Conservation (phyloP, 1,140 invertebrate species). For the Centruroides vittatus region DNA sequence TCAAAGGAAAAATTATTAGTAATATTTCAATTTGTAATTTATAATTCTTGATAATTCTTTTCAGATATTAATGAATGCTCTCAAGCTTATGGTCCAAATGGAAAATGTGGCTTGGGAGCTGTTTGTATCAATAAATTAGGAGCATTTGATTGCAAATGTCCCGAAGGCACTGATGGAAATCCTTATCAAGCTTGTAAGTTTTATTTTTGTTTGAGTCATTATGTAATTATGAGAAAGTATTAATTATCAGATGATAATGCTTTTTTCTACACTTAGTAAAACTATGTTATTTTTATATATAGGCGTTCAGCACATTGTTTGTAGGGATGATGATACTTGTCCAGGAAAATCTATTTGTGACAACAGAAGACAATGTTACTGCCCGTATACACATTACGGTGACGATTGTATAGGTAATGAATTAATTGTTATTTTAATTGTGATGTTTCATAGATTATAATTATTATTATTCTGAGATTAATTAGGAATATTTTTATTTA, state of each 20-base stretch:
- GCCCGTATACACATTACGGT: constrained; percentile 14
- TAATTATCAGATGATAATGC: too few species aligned
- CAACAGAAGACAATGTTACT: constrained; percentile 9
- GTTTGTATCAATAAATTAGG: constrained; percentile 62
- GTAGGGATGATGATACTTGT: constrained; percentile 11
- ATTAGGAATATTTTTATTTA: too few species aligned
- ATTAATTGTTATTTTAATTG: too few species aligned
- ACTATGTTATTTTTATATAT: background rate
- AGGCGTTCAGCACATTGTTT: background rate
- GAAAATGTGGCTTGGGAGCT: constrained; percentile 59
- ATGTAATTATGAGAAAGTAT: too few species aligned
- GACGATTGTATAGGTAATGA: constrained; percentile 15
- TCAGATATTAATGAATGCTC: constrained; percentile 69
- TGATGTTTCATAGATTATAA: too few species aligned
- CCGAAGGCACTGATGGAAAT: constrained; percentile 59
- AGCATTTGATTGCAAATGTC: constrained; percentile 61
- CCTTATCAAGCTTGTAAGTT: constrained; percentile 34
- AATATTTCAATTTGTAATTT: background rate
- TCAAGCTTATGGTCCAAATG: constrained; percentile 26
- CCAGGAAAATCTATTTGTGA: constrained; percentile 13
- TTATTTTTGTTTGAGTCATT: too few species aligned
- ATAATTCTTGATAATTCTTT: constrained; percentile 8
- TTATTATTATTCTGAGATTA: too few species aligned
- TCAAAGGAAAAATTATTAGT: background rate
- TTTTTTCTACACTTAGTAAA: too few species aligned